A percentile compares a stretch with the other conserved stretches of the same genome.
These are phyloP conservation scores for Bubo blakistoni DNA, from an alignment of 2,113 vertebrate genomes.

Conservation along the genomic window DNA sequence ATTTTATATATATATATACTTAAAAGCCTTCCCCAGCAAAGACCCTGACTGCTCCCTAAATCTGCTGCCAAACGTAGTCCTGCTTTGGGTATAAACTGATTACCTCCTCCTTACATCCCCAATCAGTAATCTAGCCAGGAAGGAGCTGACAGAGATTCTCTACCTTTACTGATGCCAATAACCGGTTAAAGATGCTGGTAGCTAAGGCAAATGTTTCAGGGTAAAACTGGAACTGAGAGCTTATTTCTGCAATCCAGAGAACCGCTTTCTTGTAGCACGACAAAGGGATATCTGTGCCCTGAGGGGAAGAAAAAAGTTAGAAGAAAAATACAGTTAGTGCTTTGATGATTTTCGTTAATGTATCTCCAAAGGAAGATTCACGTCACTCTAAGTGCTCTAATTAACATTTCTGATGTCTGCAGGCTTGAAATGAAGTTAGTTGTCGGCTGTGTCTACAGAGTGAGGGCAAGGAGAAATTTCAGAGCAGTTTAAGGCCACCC, in stretches of 20 bases:
- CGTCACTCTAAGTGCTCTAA: neutral
- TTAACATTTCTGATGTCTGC: neutral
- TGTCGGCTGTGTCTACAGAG: neutral
- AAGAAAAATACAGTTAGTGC: neutral
- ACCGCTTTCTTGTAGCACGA: slow-evolving; percentile 66
- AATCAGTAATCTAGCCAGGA: neutral
- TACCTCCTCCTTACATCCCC: neutral
- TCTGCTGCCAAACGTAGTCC: neutral
- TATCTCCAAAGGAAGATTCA: neutral
- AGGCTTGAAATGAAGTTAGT: neutral
- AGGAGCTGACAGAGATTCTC: neutral
- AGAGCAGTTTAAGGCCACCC: neutral
- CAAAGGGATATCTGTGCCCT: slow-evolving; percentile 74
- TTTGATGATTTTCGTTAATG: neutral
- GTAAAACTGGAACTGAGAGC: slow-evolving; percentile 68
- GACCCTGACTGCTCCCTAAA: neutral
- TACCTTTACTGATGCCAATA: slow-evolving; percentile 77
- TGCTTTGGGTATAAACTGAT: neutral
- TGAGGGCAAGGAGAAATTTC: neutral
- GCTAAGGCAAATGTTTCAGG: slow-evolving; percentile 73
- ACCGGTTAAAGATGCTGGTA: slow-evolving; percentile 70
- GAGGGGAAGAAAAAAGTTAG: neutral
- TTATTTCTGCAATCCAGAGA: slow-evolving; percentile 72
- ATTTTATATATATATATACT: neutral
- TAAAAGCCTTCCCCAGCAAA: neutral